These are phyloP conservation scores for Palaemon carinicauda DNA, from an alignment of 1,140 invertebrate species.

Conservation along the genomic window DNA sequence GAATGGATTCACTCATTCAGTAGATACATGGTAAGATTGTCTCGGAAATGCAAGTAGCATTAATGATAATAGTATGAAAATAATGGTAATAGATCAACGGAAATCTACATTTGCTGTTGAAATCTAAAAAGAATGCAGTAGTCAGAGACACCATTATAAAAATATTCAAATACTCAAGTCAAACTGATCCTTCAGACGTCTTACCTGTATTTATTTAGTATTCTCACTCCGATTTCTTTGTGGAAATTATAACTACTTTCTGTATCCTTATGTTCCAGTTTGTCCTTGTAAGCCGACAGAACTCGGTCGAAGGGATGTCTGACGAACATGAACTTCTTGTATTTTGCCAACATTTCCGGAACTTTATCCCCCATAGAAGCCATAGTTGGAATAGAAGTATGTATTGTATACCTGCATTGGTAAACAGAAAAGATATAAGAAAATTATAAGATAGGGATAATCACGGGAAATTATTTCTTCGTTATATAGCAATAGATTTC, in stretches of 20 bases:
- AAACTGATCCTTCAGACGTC: no score
- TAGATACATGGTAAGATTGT: no score
- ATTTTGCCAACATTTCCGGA: neutral
- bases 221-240: neutral
- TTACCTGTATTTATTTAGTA: slow-evolving; percentile 16
- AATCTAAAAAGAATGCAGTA: no score
- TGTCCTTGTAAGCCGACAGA: slow-evolving; percentile 26
- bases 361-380: neutral
- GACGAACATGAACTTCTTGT: slow-evolving; percentile 27
- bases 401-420: neutral
- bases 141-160: no score
- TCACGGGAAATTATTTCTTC: no score
- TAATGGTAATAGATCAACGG: no score
- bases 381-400: neutral
- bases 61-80: no score
- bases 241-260: slow-evolving; percentile 1
- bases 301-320: slow-evolving; percentile 24
- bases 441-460: no score
- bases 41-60: no score
- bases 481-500: neutral
- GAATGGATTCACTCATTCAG: no score
- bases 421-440: neutral
- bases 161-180: no score
- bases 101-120: no score
- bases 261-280: neutral